These are phyloP conservation scores for Cancer borealis DNA, from an alignment of 2,888 invertebrate genomes.

Conservation along the genomic window DNA sequence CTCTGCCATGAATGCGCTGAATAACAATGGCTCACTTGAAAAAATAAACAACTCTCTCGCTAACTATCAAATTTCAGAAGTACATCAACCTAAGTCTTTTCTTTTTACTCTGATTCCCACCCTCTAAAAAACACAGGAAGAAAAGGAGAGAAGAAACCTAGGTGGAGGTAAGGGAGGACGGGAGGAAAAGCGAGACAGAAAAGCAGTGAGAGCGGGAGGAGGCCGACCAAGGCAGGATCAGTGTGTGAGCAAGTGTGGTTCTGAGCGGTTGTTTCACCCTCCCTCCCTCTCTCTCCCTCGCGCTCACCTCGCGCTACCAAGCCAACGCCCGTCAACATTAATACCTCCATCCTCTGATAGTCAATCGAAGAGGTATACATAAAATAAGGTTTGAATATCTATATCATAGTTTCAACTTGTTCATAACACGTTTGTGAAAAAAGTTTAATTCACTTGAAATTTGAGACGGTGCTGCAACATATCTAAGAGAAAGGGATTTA, in stretches of 20 bases:
- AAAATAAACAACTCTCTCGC: too few species aligned
- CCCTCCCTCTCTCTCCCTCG: slow-evolving; percentile 47
- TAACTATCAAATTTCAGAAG: too few species aligned
- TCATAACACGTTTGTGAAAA: neutral
- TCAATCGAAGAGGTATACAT: neutral
- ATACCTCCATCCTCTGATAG: neutral
- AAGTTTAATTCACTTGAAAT: neutral
- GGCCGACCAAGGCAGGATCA: slow-evolving; percentile 3
- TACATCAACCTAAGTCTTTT: too few species aligned
- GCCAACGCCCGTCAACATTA: neutral
- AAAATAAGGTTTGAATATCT: neutral
- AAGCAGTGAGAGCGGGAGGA: neutral
- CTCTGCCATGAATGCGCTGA: too few species aligned
- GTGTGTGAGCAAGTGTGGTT: slow-evolving; percentile 31
- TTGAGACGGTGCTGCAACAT: neutral
- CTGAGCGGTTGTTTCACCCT: slow-evolving; percentile 15
- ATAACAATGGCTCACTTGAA: too few species aligned
- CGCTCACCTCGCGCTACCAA: neutral
- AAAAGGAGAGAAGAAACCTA: neutral
- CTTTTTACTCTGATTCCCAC: too few species aligned
- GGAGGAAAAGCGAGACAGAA: neutral
- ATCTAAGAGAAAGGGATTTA: neutral
- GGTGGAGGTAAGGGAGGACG: neutral
- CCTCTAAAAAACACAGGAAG: neutral
- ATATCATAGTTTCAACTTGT: neutral